Base-by-base conservation (phyloP, 2,888 invertebrate genomes). In the Thyatira batis region DNA sequence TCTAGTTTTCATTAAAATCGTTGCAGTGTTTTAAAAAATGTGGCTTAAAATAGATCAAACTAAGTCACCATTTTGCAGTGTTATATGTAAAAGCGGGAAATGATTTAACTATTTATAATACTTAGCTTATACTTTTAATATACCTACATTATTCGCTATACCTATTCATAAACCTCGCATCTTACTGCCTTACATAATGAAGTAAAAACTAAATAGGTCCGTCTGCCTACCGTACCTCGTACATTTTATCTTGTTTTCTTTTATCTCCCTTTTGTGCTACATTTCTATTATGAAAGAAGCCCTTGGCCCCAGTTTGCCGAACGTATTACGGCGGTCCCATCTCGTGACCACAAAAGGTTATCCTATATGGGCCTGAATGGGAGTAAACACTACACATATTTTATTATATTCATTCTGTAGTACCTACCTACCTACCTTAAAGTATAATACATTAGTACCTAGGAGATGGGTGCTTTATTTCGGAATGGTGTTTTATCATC, bases 271-370 rank as follows among this genome's bases (percentile, higher is more conserved):
- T 71, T 78, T 78, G 71, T 77, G 67, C 57, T 60, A 67, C 67
- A 61, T 67, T 72, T 76, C 70, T 76, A 73, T 79, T 80, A 78
- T 80, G 68, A 73, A 65, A 72, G 61, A 71, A 65, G 39, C 39
- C 17, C 39, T 39, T 33, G 63, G 67, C 66, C 73, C 70, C 64
- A 76, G 79, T 80, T 80, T 76, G 73, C 65, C 53, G 65, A 76
- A 71, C 67, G 74, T 78, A 76, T 78, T 76, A 81, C 71, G 52
- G 55, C 61, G 71, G 71, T 67, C 67, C 71, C 72, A 69, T 76
- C 67, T 71, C 59, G 53, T 55, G 55, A 60, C 66, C 71, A 71
- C 79, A 75, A 76, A 76, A 76, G 73, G 71, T 71, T 75, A 67
- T 69, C 61, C 63, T 54, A 65, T 60, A 52, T 60, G 13, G 8